Evolutionary conservation across 1,140 invertebrate genomes (phyloP), one percentile per base, ranked within the genome.

Genomic region (Luehdorfia chinensis): DNA sequence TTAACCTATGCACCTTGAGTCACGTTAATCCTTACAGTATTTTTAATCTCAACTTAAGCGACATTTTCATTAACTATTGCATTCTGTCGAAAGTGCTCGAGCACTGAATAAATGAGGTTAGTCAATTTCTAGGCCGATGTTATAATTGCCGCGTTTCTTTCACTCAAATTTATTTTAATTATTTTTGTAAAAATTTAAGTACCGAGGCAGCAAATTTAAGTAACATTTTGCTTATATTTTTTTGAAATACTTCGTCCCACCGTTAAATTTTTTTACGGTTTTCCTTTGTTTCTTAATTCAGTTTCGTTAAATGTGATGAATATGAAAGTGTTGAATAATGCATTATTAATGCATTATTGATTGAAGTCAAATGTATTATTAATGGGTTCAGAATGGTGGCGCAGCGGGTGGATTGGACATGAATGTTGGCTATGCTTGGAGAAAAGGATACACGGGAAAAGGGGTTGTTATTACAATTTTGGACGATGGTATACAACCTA

Each of bases 381-480:
- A n/a, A n/a, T n/a, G n/a, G n/a, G n/a, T n/a, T n/a, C n/a, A 95
- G 94, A 95, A 95, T 61, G 94, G 94, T 6, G 95, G 94, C 19
- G 94, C 94, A 23, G 94, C 94, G 68, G 94, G 95, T 87, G 95
- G 95, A 2, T 92, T 93, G 60, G 97, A 98, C 81, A 98, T 99
- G 96, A 98, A 98, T 78, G 93, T 99, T 6, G 92, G 91, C 1
- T 93, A 94, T 7, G 98, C 97, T 0, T 99, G 97, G 97, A 90
- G 94, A 50, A 94, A 94, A 84, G 96, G 96, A 0, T 97, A 96
- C 66, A 97, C 96, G 0, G 97, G 97, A 7, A 97, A 95, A 87
- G 95, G 95, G 16, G 94, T 98, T 0, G 96, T 98, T 0, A 94
- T 98, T n/a, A 97, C 96, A 27, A 97, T 99, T 66, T 84, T 98